Percentiles rank a stretch among this genome's conserved stretches.
Evolutionary conservation across 1,140 invertebrate species (phyloP).

Genomic region (Rhyacophila brunnea): DNA sequence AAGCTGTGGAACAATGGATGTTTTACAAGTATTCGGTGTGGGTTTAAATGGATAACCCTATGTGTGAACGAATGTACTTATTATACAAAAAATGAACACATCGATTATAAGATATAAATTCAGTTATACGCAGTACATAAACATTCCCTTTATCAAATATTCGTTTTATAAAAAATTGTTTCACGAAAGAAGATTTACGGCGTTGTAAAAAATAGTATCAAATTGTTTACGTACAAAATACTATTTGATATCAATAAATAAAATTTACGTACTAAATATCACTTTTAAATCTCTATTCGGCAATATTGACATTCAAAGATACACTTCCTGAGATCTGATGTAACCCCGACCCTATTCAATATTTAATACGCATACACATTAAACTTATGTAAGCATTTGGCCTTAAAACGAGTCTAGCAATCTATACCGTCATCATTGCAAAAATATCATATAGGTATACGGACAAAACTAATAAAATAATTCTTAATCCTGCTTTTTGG

Average conservation of each 20-base stretch:
- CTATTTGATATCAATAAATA: conserved; percentile 7
- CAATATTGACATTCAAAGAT: too few species aligned
- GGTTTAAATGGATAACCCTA: not conserved
- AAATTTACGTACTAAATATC: conserved; percentile 10
- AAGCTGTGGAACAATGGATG: not conserved
- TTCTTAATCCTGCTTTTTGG: not conserved
- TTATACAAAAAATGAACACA: conserved; percentile 1
- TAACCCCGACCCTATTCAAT: too few species aligned
- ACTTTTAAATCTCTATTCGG: not conserved
- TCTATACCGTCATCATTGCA: too few species aligned
- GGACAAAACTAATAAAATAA: too few species aligned
- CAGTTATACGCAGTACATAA: not conserved
- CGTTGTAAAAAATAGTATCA: not conserved
- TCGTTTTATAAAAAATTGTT: too few species aligned
- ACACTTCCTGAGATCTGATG: too few species aligned
- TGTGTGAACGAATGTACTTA: not conserved
- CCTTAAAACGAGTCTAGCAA: too few species aligned
- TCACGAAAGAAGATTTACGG: not conserved
- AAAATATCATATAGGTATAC: too few species aligned
- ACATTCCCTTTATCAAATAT: not conserved
- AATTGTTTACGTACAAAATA: conserved; percentile 2
- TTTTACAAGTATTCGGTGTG: not conserved
- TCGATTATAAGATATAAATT: not conserved
- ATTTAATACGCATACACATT: too few species aligned
- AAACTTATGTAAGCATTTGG: too few species aligned